Evolutionary conservation across 37 sponge, comb jelly and placozoan genomes (phyloP).

Genomic region (Aplysina aerophoba): DNA sequence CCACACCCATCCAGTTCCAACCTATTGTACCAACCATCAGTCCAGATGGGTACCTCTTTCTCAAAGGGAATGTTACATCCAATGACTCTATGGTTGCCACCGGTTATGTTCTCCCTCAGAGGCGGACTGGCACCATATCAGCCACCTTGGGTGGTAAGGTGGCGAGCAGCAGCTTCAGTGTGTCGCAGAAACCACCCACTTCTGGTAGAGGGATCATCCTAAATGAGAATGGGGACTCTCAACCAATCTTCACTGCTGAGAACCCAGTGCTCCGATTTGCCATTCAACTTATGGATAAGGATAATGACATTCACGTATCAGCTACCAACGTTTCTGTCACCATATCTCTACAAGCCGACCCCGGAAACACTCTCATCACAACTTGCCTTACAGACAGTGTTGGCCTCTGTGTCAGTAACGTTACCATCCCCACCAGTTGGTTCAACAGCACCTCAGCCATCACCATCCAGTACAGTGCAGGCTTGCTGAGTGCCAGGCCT

Average conservation of each 20-base stretch:
- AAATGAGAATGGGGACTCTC: constrained; percentile 23
- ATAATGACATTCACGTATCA: constrained; percentile 30
- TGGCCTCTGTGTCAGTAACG: constrained; percentile 44
- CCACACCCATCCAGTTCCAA: background rate
- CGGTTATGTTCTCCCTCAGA: background rate
- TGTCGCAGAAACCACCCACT: background rate
- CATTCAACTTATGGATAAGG: constrained; percentile 63
- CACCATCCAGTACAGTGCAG: background rate
- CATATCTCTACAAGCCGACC: background rate
- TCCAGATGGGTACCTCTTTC: background rate
- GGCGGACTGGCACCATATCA: background rate
- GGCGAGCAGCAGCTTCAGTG: background rate
- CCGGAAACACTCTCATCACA: background rate
- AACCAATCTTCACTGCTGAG: constrained; percentile 35
- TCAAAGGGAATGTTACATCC: background rate
- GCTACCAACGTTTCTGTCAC: constrained; percentile 16
- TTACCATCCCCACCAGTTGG: constrained; percentile 57
- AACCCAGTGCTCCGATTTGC: constrained; percentile 40
- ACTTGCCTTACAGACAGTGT: constrained; percentile 38
- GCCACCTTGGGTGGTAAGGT: background rate
- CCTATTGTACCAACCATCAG: background rate
- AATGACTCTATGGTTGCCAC: background rate
- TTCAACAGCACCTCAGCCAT: constrained; percentile 6
- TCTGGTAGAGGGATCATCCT: background rate
- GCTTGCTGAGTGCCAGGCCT: background rate